Evolutionary conservation across 2,797 vertebrate species (phyloP).

Genomic region (Molossus alvarezi): DNA sequence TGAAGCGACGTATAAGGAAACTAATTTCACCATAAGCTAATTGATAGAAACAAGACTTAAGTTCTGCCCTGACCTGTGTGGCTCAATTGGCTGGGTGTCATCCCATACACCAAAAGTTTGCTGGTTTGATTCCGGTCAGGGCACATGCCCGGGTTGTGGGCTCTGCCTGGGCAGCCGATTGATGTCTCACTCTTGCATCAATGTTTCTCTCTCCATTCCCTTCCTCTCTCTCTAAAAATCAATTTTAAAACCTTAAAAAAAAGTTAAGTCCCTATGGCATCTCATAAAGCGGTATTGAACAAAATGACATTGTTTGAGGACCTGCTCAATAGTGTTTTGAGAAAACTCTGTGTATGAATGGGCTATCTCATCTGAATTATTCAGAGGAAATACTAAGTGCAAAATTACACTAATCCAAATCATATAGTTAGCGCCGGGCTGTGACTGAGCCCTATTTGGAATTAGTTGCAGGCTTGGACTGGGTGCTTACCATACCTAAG

Average conservation of each 20-base stretch:
- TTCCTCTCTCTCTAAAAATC: too few relatives aligned
- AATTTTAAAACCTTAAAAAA: too few relatives aligned
- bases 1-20: neutral
- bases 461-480: neutral
- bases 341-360: neutral
- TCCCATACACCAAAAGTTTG: too few relatives aligned
- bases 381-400: neutral
- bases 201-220: too few relatives aligned
- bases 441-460: neutral
- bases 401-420: neutral
- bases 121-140: too few relatives aligned
- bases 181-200: too few relatives aligned
- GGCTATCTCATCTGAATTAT: neutral
- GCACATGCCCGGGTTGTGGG: too few relatives aligned
- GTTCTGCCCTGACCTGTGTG: too few relatives aligned
- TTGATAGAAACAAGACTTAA: too few relatives aligned
- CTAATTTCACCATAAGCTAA: neutral
- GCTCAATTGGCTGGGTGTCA: too few relatives aligned
- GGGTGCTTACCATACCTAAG: neutral
- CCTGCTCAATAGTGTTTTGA: neutral
- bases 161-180: too few relatives aligned
- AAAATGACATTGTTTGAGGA: neutral
- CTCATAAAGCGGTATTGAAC: neutral
- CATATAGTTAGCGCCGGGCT: neutral
- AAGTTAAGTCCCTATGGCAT: neutral